Conservation (phyloP, 2,888 invertebrate genomes). For the Girardia tigrina region DNA sequence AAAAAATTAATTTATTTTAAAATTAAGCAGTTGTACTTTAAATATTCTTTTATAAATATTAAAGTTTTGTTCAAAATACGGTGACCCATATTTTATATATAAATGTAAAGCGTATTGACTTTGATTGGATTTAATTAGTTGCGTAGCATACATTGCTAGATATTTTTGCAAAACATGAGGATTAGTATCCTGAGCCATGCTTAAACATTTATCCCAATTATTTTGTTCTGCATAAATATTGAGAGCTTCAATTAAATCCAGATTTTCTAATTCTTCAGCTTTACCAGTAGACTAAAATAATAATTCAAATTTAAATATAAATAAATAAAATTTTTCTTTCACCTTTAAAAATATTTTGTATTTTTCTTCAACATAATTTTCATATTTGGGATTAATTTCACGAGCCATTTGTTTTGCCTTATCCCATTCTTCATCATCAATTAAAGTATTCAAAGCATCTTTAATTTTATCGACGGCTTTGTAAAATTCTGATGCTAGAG, state of each 20-base stretch:
- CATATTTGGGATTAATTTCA: conserved; percentile 62
- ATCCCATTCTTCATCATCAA: conserved; percentile 66
- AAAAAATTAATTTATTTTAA: not conserved
- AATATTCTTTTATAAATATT: conserved; percentile 67
- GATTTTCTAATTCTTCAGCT: conserved; percentile 57
- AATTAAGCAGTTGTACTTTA: not conserved
- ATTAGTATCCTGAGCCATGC: conserved; percentile 61
- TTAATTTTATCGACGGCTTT: conserved; percentile 65
- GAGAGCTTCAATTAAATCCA: conserved; percentile 68
- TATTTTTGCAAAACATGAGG: conserved; percentile 54
- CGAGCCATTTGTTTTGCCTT: conserved; percentile 69
- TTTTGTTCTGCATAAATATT: conserved; percentile 63
- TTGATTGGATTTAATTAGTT: conserved; percentile 60
- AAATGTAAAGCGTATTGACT: conserved; percentile 60
- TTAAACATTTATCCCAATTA: conserved; percentile 70
- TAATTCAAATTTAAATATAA: not conserved
- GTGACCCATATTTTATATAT: conserved; percentile 63
- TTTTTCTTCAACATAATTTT: conserved; percentile 62
- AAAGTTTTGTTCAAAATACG: conserved; percentile 63
- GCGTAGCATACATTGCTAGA: conserved; percentile 65
- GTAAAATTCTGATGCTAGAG: conserved; percentile 57
- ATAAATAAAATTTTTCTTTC: conserved; percentile 20
- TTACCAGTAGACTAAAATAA: conserved; percentile 29
- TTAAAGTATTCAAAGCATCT: conserved; percentile 69
- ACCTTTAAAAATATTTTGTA: conserved; percentile 64